Percentiles rank a stretch among this genome's conserved stretches.
phyloP scores from a whole-genome alignment of 2,797 vertebrate species.

The Lepilemur ruficaudatus region DNA sequence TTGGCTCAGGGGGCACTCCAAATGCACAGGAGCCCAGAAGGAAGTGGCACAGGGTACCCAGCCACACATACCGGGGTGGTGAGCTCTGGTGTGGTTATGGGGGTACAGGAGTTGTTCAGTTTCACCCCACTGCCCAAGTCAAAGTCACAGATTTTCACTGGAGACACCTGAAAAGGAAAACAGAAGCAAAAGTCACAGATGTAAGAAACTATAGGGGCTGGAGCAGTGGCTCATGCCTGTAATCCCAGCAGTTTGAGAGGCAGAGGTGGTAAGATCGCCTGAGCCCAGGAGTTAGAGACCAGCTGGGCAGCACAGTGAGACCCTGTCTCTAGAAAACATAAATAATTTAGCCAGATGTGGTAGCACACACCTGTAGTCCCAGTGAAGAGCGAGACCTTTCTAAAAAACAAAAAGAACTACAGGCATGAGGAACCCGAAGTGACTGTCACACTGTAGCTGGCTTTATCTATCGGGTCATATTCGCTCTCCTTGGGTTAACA shows the following conservation, averaged over 20 bases:
- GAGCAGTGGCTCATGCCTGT: background rate
- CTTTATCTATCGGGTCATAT: background rate
- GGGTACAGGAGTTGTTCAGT: slow-evolving; percentile 95
- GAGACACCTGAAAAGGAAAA: slow-evolving; percentile 89
- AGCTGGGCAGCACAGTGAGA: background rate
- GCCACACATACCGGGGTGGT: slow-evolving; percentile 92
- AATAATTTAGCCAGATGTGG: background rate
- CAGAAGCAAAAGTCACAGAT: background rate
- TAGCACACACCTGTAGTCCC: background rate
- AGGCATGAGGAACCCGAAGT: background rate
- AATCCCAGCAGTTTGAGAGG: background rate
- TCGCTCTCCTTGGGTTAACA: background rate
- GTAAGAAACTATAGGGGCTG: background rate
- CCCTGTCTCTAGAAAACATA: background rate
- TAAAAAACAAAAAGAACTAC: background rate
- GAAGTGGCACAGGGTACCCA: background rate
- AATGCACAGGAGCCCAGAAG: background rate
- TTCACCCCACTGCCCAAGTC: slow-evolving; percentile 97
- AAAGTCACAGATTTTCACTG: slow-evolving; percentile 99
- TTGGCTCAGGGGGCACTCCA: background rate
- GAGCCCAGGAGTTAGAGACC: background rate
- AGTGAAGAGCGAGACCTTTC: background rate
- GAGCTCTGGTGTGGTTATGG: slow-evolving; percentile 97
- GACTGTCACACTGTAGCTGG: background rate
- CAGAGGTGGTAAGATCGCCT: background rate